These are phyloP conservation scores for Emmelina monodactyla DNA, from an alignment of 2,888 invertebrate genomes.

Conservation along the genomic window DNA sequence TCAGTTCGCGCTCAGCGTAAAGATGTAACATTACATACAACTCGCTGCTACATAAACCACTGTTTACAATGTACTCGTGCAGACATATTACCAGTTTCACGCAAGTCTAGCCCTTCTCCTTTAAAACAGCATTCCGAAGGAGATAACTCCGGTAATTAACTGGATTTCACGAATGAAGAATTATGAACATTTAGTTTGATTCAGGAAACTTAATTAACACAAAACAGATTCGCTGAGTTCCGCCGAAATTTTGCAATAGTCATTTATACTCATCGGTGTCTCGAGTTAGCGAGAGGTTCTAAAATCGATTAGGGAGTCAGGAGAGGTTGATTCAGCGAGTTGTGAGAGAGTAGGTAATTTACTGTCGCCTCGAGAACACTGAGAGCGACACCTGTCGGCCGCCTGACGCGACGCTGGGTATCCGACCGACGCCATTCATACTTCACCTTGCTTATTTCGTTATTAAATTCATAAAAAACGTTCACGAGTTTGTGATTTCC, in stretches of 20 bases:
- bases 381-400: conserved; percentile 66
- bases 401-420: conserved; percentile 59
- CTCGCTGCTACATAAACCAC: conserved; percentile 34
- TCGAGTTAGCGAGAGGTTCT: conserved; percentile 36
- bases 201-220: conserved; percentile 3
- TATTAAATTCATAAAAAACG: too few relatives aligned
- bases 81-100: neutral
- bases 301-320: conserved; percentile 56
- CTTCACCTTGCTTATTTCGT: too few relatives aligned
- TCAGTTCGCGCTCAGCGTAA: conserved; percentile 50
- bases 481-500: too few relatives aligned
- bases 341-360: conserved; percentile 61
- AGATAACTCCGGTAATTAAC: neutral
- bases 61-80: conserved; percentile 20
- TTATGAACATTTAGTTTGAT: conserved; percentile 1
- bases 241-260: conserved; percentile 20
- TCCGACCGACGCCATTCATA: conserved; percentile 53
- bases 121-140: neutral
- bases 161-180: neutral
- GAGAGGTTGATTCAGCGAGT: conserved; percentile 62
- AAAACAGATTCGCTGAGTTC: conserved; percentile 4
- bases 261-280: conserved; percentile 33
- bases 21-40: conserved; percentile 56
- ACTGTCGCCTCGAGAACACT: conserved; percentile 63
- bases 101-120: too few relatives aligned